These are phyloP conservation scores for Campylomormyrus tamandua DNA, from an alignment of 2,113 vertebrate species.

Conservation along the genomic window DNA sequence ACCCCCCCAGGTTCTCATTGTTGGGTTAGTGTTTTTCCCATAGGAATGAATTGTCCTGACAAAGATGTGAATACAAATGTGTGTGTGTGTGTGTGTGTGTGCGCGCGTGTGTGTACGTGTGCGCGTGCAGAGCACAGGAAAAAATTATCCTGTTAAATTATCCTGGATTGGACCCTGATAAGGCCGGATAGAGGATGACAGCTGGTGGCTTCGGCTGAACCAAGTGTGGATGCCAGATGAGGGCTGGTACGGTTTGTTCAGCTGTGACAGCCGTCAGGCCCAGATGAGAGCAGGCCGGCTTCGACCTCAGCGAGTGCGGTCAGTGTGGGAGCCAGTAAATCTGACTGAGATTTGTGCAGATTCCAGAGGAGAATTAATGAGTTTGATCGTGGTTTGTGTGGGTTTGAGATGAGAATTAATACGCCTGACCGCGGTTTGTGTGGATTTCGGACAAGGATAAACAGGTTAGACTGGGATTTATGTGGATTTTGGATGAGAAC, in stretches of 20 bases:
- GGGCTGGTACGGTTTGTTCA: neutral
- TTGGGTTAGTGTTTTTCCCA: neutral
- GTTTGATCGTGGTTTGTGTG: slow-evolving; percentile 7
- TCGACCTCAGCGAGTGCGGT: neutral
- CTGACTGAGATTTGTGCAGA: neutral
- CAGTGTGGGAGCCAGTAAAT: neutral
- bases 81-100: neutral
- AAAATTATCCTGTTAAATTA: neutral
- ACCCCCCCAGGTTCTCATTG: neutral
- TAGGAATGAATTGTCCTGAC: neutral
- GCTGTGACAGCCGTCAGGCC: slow-evolving; percentile 1
- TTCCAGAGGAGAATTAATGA: neutral
- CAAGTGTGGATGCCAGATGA: neutral
- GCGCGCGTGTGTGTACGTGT: no score
- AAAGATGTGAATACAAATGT: neutral
- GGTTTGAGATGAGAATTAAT: neutral
- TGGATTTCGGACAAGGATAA: neutral
- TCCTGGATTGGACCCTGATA: neutral
- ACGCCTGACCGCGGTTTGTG: neutral
- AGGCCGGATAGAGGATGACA: neutral
- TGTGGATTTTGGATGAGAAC: neutral
- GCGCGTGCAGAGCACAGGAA: neutral
- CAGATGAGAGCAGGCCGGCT: neutral
- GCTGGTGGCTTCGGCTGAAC: neutral
- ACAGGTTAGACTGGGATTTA: neutral